Percentiles rank a stretch among this genome's conserved stretches.
Evolutionary conservation across 2,888 invertebrate genomes (phyloP).

Genomic region (Tetramorium bicarinatum): DNA sequence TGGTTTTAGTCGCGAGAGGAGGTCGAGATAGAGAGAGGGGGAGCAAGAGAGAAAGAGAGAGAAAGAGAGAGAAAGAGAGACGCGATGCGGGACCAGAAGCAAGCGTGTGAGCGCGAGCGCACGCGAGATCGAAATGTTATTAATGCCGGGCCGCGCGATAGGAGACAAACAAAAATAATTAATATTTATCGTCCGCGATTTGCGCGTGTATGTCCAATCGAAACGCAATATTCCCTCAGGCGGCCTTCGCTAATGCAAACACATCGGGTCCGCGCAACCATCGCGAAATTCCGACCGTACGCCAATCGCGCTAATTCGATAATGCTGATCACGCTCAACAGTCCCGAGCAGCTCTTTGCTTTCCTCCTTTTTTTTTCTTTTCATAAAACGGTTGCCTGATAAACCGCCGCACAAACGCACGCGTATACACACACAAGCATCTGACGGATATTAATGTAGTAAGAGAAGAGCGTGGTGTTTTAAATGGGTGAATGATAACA

Average conservation of each 20-base stretch:
- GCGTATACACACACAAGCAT: background rate
- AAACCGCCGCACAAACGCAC: conserved; percentile 9
- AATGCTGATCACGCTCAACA: conserved; percentile 82
- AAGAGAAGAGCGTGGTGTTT: background rate
- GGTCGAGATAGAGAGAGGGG: conserved; percentile 42
- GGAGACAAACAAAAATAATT: conserved; percentile 86
- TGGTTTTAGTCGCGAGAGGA: conserved; percentile 72
- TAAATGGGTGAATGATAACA: background rate
- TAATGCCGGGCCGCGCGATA: conserved; percentile 83
- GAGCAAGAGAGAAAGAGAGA: conserved; percentile 52
- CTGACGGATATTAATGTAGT: conserved; percentile 2
- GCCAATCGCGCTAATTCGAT: conserved; percentile 82
- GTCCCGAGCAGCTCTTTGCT: conserved; percentile 56
- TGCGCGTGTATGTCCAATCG: conserved; percentile 82
- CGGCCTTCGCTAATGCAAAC: conserved; percentile 73
- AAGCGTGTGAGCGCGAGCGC: conserved; percentile 42
- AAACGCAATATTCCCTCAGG: conserved; percentile 78
- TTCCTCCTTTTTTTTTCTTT: conserved; percentile 28
- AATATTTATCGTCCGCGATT: conserved; percentile 86
- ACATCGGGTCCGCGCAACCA: conserved; percentile 71
- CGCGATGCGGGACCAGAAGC: conserved; percentile 48
- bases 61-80: background rate
- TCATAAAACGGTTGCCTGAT: conserved; percentile 20
- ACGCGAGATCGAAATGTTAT: conserved; percentile 83
- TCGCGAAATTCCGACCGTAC: conserved; percentile 78